These are phyloP conservation scores for Latrodectus elegans DNA, from an alignment of 2,888 invertebrate species.

Conservation along the genomic window DNA sequence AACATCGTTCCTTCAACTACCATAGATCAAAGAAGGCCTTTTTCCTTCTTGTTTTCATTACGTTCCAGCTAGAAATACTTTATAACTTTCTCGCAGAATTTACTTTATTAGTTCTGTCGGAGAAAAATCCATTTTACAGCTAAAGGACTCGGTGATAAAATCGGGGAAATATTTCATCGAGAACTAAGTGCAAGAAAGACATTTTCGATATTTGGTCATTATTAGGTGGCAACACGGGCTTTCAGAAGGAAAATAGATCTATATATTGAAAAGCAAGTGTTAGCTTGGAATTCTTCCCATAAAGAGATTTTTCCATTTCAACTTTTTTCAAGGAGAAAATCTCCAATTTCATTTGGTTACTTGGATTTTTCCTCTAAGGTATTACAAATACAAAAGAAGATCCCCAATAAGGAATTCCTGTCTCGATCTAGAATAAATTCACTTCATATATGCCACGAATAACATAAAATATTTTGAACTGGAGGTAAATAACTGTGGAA, in stretches of 20 bases:
- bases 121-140: neutral
- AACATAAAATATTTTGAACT: no score
- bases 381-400: neutral
- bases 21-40: neutral
- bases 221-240: neutral
- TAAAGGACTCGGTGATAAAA: neutral
- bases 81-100: constrained; percentile 22
- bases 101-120: constrained; percentile 29
- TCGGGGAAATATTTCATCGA: neutral
- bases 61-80: constrained; percentile 22
- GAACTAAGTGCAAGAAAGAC: constrained; percentile 3
- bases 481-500: no score
- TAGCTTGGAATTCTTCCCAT: neutral
- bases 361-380: neutral
- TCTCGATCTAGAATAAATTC: neutral
- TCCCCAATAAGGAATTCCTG: neutral
- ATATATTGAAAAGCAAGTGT: constrained; percentile 3
- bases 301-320: neutral
- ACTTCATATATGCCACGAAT: no score
- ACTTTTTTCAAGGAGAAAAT: neutral
- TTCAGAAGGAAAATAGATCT: neutral
- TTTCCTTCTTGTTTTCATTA: constrained; percentile 22
- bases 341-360: constrained; percentile 3
- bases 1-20: neutral
- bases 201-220: constrained; percentile 1